Base-by-base conservation (phyloP, 2,797 vertebrate genomes). In the Bovichtus variegatus region DNA sequence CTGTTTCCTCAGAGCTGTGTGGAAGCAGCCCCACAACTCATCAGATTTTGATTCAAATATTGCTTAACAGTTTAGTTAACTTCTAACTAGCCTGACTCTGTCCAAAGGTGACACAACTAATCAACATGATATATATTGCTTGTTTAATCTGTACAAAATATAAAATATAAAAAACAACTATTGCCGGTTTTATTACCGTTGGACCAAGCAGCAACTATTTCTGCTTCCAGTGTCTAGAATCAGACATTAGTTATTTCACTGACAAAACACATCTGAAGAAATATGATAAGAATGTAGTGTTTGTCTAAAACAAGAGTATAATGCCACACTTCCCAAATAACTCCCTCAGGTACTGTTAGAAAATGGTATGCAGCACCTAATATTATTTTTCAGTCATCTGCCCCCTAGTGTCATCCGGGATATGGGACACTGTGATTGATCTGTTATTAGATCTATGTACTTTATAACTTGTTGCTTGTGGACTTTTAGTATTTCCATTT, bases 351-450 rank as follows among this genome's bases (percentile, higher is more conserved):
- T 34, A n/a, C 29, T 55, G 66, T 65, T 46, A 58, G 44, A 63
- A 47, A 73, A 54, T 29, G 12, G 1, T 23, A 18, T 41, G 4
- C n/a, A 73, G 31, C 23, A 43, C 12, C 54, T 23, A 8, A 5
- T 41, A 25, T 61, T 47, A 80, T 70, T 50, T 31, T 79, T 9
- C 70, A 69, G 41, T 71, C 49, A 89, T 47, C 74, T 80, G 84
- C 82, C 84, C 76, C 78, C 83, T 88, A 74, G 76, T 85, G 89
- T 75, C 74, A 34, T 27, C 27, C 27, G 62, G 16, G 11, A 68
- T 18, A n/a, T 11, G 31, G 19, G 43, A 68, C 27, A 43, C 12
- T 64, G 19, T 60, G 27, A 62, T 46, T 47, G 34, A 80, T n/a
- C 11, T 40, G 29, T 46, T 29, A 40, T 13, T 41, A 41, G 57